These are phyloP conservation scores for Loriculus beryllinus DNA, from an alignment of 2,797 vertebrate species.

Conservation along the genomic window DNA sequence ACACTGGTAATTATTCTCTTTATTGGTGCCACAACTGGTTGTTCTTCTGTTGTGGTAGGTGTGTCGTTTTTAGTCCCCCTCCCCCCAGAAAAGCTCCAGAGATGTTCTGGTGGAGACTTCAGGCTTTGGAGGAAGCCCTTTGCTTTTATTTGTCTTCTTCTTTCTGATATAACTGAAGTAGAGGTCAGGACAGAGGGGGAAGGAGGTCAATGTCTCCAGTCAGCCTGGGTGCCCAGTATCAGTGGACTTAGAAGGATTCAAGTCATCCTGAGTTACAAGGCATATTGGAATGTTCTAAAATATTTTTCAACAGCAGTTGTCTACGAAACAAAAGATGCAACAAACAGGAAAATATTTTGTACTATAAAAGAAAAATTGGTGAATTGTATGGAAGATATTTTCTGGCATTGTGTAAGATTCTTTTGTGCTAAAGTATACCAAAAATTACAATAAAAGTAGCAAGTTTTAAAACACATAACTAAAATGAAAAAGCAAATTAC, in stretches of 20 bases:
- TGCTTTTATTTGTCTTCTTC: not conserved
- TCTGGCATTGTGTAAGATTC: not conserved
- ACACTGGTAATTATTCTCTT: not conserved
- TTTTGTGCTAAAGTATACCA: not conserved
- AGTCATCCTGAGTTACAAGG: not conserved
- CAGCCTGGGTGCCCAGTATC: not conserved
- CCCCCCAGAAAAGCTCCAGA: not conserved
- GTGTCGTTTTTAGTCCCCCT: not conserved
- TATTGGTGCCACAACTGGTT: not conserved
- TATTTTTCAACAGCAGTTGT: not conserved
- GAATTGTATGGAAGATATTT: not conserved
- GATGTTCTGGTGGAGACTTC: not conserved
- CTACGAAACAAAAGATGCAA: not conserved
- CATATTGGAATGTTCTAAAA: not conserved
- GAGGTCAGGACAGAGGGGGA: not conserved
- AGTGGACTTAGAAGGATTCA: not conserved
- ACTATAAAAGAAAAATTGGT: not conserved
- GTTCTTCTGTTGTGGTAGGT: not conserved
- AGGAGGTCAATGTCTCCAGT: rapidly evolving
- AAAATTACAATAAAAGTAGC: not conserved
- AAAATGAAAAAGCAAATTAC: not conserved
- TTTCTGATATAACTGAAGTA: not conserved
- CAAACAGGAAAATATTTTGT: not conserved
- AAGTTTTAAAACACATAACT: not conserved
- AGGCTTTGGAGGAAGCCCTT: not conserved